Conservation (phyloP, 2,797 vertebrate species). For the Pantherophis vulpinus region DNA sequence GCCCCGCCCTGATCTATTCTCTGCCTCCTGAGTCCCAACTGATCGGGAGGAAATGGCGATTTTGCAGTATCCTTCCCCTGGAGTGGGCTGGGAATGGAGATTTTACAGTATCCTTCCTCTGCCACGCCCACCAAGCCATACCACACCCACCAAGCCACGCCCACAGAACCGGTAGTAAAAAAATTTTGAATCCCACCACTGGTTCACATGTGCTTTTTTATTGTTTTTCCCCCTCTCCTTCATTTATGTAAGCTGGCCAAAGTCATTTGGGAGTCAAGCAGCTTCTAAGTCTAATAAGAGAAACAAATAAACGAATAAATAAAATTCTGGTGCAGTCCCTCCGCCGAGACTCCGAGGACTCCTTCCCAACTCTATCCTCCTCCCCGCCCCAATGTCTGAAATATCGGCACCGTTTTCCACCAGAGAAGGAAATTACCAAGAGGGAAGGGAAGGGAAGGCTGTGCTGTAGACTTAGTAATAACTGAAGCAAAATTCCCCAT, state of each 20-base stretch:
- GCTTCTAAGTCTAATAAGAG: neutral
- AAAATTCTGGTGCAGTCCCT: neutral
- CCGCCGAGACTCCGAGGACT: rapidly evolving
- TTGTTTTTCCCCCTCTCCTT: neutral
- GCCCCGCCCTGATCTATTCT: no score
- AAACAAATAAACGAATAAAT: neutral
- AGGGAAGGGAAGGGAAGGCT: constrained; percentile 33
- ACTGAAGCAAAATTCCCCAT: constrained; percentile 72
- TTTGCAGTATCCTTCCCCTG: no score
- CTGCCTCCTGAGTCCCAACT: no score
- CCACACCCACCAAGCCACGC: no score
- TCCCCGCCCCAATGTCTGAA: neutral
- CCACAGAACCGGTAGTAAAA: no score
- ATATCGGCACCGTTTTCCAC: constrained; percentile 1
- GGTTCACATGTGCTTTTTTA: neutral
- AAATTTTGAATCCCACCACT: no score
- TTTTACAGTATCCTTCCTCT: no score
- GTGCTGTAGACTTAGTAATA: constrained; percentile 71
- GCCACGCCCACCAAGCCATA: no score
- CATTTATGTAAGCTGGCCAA: neutral
- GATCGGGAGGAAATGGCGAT: no score
- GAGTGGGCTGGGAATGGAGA: no score
- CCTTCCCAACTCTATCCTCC: no score
- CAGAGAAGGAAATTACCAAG: constrained; percentile 46
- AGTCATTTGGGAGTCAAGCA: neutral